These are phyloP conservation scores for Danionella dracula DNA, from an alignment of 2,797 vertebrate species.

Conservation along the genomic window DNA sequence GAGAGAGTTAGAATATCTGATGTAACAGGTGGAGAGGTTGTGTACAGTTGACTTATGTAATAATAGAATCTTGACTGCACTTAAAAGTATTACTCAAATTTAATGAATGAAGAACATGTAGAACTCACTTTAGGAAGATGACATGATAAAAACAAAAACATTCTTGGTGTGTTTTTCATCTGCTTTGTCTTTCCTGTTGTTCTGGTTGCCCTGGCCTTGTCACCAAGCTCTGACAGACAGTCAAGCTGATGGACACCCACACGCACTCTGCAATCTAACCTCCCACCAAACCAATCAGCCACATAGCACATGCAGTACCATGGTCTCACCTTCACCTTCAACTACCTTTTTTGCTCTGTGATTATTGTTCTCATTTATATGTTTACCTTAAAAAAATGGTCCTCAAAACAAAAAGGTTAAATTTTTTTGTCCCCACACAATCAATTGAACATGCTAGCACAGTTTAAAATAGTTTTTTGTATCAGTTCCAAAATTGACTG, in stretches of 20 bases:
- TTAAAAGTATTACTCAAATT: too few relatives aligned
- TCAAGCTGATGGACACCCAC: conserved; percentile 24
- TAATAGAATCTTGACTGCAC: too few relatives aligned
- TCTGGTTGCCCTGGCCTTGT: conserved; percentile 15
- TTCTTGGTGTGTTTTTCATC: conserved; percentile 25
- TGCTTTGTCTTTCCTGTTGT: not conserved
- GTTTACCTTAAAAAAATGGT: not conserved
- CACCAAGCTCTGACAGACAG: conserved; percentile 19
- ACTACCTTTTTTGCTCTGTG: not conserved
- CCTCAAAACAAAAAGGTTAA: not conserved
- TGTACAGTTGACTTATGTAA: too few relatives aligned
- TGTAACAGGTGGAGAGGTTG: too few relatives aligned
- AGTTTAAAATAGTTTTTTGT: too few relatives aligned
- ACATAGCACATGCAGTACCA: conserved; percentile 10
- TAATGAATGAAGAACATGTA: too few relatives aligned
- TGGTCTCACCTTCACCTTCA: not conserved
- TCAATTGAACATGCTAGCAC: too few relatives aligned
- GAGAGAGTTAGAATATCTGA: too few relatives aligned
- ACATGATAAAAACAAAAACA: too few relatives aligned
- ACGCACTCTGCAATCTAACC: conserved; percentile 17
- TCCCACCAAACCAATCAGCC: conserved; percentile 24
- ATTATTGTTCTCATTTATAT: not conserved
- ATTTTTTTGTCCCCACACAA: too few relatives aligned
- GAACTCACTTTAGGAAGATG: too few relatives aligned
- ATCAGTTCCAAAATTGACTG: too few relatives aligned